These are phyloP conservation scores for Typhlichthys eigenmanni DNA, from an alignment of 2,797 vertebrate genomes.

Conservation along the genomic window DNA sequence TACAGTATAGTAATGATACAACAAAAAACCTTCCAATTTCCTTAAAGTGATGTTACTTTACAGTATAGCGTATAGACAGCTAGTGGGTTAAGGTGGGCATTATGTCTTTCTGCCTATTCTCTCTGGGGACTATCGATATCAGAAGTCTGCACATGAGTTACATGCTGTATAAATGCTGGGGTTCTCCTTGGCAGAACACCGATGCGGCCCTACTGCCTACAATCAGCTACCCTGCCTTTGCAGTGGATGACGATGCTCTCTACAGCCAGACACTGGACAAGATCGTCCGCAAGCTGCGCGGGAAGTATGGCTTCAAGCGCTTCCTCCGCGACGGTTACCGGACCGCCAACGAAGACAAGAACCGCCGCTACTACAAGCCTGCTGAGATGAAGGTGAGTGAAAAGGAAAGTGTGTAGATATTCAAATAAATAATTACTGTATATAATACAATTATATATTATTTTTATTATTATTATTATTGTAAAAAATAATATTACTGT, in stretches of 20 bases:
- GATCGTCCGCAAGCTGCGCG: constrained; percentile 89
- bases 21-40: no score
- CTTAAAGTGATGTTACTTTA: no score
- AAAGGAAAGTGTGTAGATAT: no score
- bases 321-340: constrained; percentile 94
- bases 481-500: no score
- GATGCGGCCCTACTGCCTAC: constrained; percentile 94
- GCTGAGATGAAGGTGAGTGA: constrained; percentile 94
- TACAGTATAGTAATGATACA: no score
- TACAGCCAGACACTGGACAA: constrained; percentile 94
- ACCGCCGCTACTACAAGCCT: constrained; percentile 89
- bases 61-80: no score
- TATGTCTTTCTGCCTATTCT: no score
- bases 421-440: no score
- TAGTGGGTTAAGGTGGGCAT: no score
- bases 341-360: constrained; percentile 89
- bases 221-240: constrained; percentile 97
- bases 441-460: no score
- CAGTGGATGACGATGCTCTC: constrained; percentile 93
- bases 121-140: no score
- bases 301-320: constrained; percentile 93
- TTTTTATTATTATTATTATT: no score
- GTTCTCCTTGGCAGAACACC: constrained; percentile 82
- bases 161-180: not conserved
- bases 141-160: not conserved